Base-by-base conservation (phyloP, 2,113 vertebrate species). In the Mystacornis crossleyi region DNA sequence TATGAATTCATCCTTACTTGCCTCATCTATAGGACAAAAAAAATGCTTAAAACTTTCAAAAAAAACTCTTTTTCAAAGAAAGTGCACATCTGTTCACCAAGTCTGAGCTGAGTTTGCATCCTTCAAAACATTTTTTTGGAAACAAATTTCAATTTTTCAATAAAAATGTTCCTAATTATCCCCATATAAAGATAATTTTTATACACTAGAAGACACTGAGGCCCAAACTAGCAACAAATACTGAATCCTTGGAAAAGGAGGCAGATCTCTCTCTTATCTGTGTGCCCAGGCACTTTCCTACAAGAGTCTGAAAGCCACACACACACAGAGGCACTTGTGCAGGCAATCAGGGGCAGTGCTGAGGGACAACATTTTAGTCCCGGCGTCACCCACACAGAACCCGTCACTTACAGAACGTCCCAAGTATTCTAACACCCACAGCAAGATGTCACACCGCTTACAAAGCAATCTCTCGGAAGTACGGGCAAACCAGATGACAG, bases 31-130 rank as follows among this genome's bases (percentile, higher is more conserved):
- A 34, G 69, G 81, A 40, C 38, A 86, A 75, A 93, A 93, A 7
- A 83, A 90, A 88, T 7, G 11, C 17, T 72, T 64, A 36, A 90
- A 85, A 34, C 21, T 57, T 61, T 86, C 20, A 7, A 23, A 42
- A 42, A 88, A 92, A 5, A 3, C 19, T 64, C 36, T 66, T 84
- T 55, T 77, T 31, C 62, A 78, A 81, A 83, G 75, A 81, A 83
- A 90, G 55, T 2, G 12, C 66, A 92, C 82, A 94, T 96, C 65
- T 95, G 86, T 86, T 96, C 77, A 21, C n/a, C 70, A 91, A 95
- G 72, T 57, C 86, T 81, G 80, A 95, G 77, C 72, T 67, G 69
- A 94, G 84, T 86, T 94, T 92, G 51, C 51, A 64, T 40, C 69
- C 51, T 81, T 91, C 74, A 61, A 81, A 95, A 78, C 18, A 26